Evolutionary conservation across 2,113 vertebrate species (phyloP), one percentile per base, ranked within the genome.

Genomic region (Todiramphus saurophagus): DNA sequence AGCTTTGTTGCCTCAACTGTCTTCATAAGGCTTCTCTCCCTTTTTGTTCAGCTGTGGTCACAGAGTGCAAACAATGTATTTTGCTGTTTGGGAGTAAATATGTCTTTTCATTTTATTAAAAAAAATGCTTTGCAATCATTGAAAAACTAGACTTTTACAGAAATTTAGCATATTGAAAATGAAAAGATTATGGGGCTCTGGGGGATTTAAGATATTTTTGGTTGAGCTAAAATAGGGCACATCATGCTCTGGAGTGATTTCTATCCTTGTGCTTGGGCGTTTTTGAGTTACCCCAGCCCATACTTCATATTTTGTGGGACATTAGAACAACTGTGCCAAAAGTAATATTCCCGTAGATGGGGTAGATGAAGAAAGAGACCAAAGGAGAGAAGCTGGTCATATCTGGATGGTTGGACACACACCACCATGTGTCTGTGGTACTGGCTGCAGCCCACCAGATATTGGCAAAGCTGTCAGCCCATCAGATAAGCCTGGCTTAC

Each of bases 291-390:
- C 9, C 4, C 7, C 37, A 87, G 44, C n/a, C 51, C 7, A 0
- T 55, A 21, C 72, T 84, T 70, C 27, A 7, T 13, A 24, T 6
- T 2, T 11, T 68, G 43, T 67, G 30, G 11, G 24, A 72, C 1
- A 2, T 23, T 82, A 23, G 18, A 81, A 78, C 9, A 59, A 30
- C 55, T 58, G 33, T 35, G 27, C 30, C 81, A 39, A 66, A 58
- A 43, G 4, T 13, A 28, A 37, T 41, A 8, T 70, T 68, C 44
- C 28, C 86, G 85, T 72, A 27, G 6, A 5, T 1, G 2, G 12
- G 11, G 7, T 28, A 33, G 43, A 13, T 4, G 3, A 75, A 53
- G 31, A 50, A 55, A 11, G 41, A 70, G 37, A 16, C 1, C 0
- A 2, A 77, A 24, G 25, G n/a, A 63, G 24, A 41, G 21, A 59